phyloP scores from a whole-genome alignment of 2,113 vertebrate species.

The Deroptyus accipitrinus region DNA sequence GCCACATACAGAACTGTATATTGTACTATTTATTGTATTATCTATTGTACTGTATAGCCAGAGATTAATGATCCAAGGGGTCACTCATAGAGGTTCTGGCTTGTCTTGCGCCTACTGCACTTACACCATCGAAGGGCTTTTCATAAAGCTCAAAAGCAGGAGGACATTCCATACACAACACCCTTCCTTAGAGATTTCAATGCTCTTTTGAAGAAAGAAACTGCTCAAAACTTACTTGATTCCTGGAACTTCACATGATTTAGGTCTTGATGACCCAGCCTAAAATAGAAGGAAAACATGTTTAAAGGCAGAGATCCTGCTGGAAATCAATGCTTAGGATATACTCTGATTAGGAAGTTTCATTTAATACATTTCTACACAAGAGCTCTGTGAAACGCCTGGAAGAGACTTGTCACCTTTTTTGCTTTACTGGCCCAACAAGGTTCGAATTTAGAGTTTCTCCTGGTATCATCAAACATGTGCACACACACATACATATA shows the following conservation, averaged over 20 bases:
- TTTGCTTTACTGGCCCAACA: not conserved
- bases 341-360: not conserved
- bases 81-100: not conserved
- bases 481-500: not conserved
- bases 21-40: not conserved
- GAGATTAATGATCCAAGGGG: not conserved
- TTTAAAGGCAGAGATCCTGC: not conserved
- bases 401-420: not conserved
- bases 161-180: not conserved
- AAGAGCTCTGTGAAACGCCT: not conserved
- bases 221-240: conserved; percentile 88
- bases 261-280: conserved; percentile 87
- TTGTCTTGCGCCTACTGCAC: not conserved
- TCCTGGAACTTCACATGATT: conserved; percentile 95
- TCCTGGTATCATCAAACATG: not conserved
- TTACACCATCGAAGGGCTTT: not conserved
- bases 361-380: not conserved
- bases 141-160: not conserved
- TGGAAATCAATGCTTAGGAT: not conserved
- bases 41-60: not conserved
- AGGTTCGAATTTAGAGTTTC: not conserved
- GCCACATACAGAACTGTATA: not conserved
- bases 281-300: conserved; percentile 63
- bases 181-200: not conserved
- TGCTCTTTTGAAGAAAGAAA: not conserved